Base-by-base conservation (phyloP, 2,888 invertebrate genomes). In the Dicycla oo region DNA sequence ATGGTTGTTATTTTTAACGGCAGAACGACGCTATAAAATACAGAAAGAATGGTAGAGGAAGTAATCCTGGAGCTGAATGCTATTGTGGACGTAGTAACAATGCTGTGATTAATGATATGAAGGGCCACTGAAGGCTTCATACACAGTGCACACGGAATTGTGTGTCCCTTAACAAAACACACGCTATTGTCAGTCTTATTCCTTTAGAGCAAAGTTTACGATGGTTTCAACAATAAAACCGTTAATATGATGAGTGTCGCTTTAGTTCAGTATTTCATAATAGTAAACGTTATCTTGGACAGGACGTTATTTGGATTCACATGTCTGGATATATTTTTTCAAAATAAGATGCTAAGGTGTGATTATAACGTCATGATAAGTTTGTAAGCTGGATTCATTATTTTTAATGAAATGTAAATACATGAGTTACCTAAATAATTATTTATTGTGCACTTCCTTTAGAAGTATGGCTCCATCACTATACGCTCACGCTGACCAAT, bases 51-150 rank as follows among this genome's bases (percentile, higher is more conserved):
- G 67, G 66, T 47, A 63, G 63, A 69, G 75, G 77, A 82, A 85
- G 82, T 87, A 85, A 88, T 87, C 85, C 81, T 62, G 72, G 71
- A 73, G 75, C 78, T 80, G 84, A 81, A 79, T 75, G 73, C 84
- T 80, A 86, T 88, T 89, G 88, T 89, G 85, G 76, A 74, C 64
- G 73, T 56, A 74, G 82, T 84, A 87, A 90, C 91, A 90, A 90
- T 87, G 87, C 81, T 70, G 80, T 89, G 90, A 90, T 90, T 88
- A 88, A 90, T 90, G 86, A 82, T 71, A 82, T 84, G 86, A 83
- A 80, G 43, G 49, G 30, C 81, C 60, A 54, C 75, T 77, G 82
- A 80, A 81, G 73, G 81, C 75, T 81, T 85, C 82, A 75, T 68
- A 81, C 61, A 75, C 79, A 54, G 45, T 63, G 43, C 54, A 64